phyloP scores from a whole-genome alignment of 2,888 invertebrate genomes.

The Tortricodes alternella region DNA sequence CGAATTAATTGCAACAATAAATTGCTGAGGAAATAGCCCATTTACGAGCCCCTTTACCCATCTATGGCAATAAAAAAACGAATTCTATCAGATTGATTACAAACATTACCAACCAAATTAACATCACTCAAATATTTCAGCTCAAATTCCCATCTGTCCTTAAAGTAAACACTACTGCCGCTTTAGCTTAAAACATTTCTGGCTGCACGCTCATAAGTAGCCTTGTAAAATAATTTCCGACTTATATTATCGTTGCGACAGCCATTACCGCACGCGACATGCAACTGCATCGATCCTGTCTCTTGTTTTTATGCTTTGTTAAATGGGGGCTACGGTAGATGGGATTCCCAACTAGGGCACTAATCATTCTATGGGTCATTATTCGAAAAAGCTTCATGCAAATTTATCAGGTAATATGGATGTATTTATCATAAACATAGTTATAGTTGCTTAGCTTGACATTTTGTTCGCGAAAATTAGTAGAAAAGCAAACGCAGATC shows the following conservation, averaged over 20 bases:
- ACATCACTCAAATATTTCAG: too few relatives aligned
- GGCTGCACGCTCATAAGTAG: not conserved
- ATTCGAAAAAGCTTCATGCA: too few relatives aligned
- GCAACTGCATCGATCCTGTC: constrained; percentile 45
- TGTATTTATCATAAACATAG: not conserved
- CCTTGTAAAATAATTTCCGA: constrained; percentile 24
- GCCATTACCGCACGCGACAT: constrained; percentile 47
- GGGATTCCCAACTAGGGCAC: not conserved
- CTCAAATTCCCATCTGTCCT: not conserved
- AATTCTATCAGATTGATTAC: too few relatives aligned
- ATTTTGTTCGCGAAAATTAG: not conserved
- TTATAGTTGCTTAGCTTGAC: constrained; percentile 9
- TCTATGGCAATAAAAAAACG: too few relatives aligned
- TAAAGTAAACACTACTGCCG: not conserved
- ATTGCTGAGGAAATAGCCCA: too few relatives aligned
- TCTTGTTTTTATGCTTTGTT: not conserved
- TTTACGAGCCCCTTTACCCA: too few relatives aligned
- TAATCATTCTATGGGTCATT: too few relatives aligned
- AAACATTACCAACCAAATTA: too few relatives aligned
- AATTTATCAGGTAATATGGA: not conserved
- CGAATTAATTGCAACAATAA: too few relatives aligned
- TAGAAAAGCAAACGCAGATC: constrained; percentile 21
- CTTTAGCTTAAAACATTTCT: not conserved
- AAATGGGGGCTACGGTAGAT: not conserved
- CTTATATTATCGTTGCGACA: constrained; percentile 20